phyloP scores from a whole-genome alignment of 2,113 vertebrate species.

The Plectropomus leopardus region DNA sequence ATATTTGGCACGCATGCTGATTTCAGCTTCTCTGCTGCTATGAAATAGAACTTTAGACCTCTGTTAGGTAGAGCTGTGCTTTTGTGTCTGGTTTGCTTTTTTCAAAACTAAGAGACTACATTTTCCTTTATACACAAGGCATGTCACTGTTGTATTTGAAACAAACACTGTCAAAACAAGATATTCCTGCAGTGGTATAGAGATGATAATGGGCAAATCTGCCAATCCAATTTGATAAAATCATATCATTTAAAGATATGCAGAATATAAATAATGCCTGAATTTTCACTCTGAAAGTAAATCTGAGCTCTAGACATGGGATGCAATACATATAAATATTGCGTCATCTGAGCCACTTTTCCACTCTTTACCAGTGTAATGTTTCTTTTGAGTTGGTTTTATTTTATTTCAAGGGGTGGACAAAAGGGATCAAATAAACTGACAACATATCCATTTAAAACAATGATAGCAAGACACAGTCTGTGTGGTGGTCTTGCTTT shows the following conservation, averaged over 20 bases:
- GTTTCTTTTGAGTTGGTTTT: background rate
- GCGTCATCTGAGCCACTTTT: background rate
- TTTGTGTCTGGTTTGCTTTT: background rate
- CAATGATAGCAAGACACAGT: background rate
- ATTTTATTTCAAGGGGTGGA: background rate
- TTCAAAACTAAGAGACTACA: background rate
- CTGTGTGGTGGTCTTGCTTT: too few species aligned
- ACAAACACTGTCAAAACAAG: too few species aligned
- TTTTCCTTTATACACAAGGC: background rate
- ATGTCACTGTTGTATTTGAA: background rate
- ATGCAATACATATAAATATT: slow-evolving; percentile 39
- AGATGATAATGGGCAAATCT: background rate
- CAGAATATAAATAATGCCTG: background rate
- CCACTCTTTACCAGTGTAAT: background rate
- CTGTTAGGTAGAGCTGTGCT: background rate
- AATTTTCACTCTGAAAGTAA: slow-evolving; percentile 30
- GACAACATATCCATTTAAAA: background rate
- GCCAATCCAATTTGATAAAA: background rate
- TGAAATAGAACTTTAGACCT: slow-evolving; percentile 6
- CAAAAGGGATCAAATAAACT: background rate
- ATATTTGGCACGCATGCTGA: slow-evolving; percentile 80
- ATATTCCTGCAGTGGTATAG: too few species aligned
- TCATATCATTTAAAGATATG: background rate
- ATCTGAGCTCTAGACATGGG: background rate
- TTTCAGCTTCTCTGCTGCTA: slow-evolving; percentile 55